Evolutionary conservation across 2,797 vertebrate genomes (phyloP).

Genomic region (Picus viridis): DNA sequence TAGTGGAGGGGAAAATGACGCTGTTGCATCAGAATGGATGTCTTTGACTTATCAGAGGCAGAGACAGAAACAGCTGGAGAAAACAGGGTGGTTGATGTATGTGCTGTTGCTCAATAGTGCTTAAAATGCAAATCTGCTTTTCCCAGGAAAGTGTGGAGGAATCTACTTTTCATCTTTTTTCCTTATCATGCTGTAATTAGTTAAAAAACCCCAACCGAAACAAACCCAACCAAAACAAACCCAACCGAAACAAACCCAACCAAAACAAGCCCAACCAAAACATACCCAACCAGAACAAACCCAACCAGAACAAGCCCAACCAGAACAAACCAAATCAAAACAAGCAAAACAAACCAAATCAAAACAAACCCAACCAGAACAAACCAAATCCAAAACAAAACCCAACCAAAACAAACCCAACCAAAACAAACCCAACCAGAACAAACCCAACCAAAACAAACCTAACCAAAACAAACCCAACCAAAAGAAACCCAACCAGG

Average conservation of each 20-base stretch:
- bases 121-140: slow-evolving; percentile 7
- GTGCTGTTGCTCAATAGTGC: not conserved
- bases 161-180: not conserved
- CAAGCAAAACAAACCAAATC: no score
- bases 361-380: no score
- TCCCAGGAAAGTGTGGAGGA: not conserved
- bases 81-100: not conserved
- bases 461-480: no score
- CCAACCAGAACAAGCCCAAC: no score
- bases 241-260: not conserved
- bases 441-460: no score
- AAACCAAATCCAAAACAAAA: no score
- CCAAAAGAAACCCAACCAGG: not conserved
- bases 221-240: not conserved
- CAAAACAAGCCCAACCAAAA: no score
- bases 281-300: no score
- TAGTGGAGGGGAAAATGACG: not conserved
- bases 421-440: no score
- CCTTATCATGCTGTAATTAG: not conserved
- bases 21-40: not conserved
- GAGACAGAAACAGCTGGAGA: not conserved
- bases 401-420: no score
- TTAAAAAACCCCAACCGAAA: not conserved
- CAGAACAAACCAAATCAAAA: no score
- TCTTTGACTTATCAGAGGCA: not conserved